These are phyloP conservation scores for Celastrina argiolus DNA, from an alignment of 2,888 invertebrate species.

Conservation along the genomic window DNA sequence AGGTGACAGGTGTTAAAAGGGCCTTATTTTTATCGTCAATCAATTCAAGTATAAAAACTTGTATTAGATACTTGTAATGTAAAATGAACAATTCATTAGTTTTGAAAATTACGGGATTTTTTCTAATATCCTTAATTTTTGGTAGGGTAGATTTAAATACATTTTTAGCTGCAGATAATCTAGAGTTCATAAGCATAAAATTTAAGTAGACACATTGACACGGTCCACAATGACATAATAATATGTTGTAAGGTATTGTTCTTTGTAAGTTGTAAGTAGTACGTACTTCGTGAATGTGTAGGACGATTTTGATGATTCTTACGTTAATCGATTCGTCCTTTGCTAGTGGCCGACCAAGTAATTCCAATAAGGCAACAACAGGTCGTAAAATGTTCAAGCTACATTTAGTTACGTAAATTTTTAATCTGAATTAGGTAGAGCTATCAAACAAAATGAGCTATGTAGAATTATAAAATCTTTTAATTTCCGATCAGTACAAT, in stretches of 20 bases:
- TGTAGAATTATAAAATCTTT: too few species aligned
- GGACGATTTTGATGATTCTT: slow-evolving; percentile 4
- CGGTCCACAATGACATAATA: not conserved
- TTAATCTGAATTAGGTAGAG: too few species aligned
- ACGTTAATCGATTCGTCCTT: slow-evolving; percentile 3
- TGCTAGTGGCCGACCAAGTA: not conserved
- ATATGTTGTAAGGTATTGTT: not conserved
- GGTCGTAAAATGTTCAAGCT: not conserved
- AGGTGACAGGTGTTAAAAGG: not conserved
- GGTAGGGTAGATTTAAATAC: not conserved
- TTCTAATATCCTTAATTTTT: not conserved
- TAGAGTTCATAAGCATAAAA: not conserved
- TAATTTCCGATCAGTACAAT: too few species aligned
- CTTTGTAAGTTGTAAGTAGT: not conserved
- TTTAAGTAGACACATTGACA: not conserved
- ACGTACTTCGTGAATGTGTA: not conserved
- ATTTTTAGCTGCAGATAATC: not conserved
- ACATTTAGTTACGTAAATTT: not conserved
- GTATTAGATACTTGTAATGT: not conserved
- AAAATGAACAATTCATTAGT: not conserved
- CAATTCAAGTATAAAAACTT: not conserved
- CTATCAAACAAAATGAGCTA: too few species aligned
- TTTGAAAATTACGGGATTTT: not conserved
- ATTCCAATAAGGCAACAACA: slow-evolving; percentile 9
- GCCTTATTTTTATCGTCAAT: not conserved